A percentile compares a stretch with the other conserved stretches of the same genome.
These are phyloP conservation scores for Zosterops pallidus DNA, from an alignment of 2,113 vertebrate species.

Conservation along the genomic window DNA sequence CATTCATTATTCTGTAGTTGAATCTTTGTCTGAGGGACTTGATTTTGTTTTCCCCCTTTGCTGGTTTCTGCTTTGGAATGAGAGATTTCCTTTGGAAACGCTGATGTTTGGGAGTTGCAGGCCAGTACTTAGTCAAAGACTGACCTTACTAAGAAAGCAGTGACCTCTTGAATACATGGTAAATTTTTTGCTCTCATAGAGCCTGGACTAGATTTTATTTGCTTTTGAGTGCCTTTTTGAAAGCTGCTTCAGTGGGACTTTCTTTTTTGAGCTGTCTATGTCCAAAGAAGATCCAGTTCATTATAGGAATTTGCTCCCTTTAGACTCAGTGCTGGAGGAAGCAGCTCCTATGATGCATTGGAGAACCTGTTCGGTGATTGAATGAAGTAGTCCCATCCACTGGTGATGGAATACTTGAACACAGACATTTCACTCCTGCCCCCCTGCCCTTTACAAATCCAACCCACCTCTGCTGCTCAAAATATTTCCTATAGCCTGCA, in stretches of 20 bases:
- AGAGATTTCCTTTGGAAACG: constrained; percentile 79
- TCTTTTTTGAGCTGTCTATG: constrained; percentile 76
- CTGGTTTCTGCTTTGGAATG: constrained; percentile 78
- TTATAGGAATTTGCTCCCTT: constrained; percentile 59
- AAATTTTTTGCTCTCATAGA: constrained; percentile 90
- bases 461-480: constrained; percentile 78
- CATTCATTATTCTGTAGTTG: constrained; percentile 77
- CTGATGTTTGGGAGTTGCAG: constrained; percentile 81
- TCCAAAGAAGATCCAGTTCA: constrained; percentile 75
- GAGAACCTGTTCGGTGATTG: constrained; percentile 68
- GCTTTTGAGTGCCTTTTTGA: constrained; percentile 98
- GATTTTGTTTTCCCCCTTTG: constrained; percentile 73
- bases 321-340: constrained; percentile 47
- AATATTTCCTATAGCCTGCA: constrained; percentile 82
- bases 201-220: constrained; percentile 87
- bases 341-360: constrained; percentile 71
- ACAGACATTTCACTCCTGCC: constrained; percentile 63
- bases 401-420: constrained; percentile 76
- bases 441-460: not conserved
- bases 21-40: constrained; percentile 78
- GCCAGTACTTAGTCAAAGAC: constrained; percentile 86
- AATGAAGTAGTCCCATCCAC: constrained; percentile 72
- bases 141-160: constrained; percentile 84
- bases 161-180: constrained; percentile 84
- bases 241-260: constrained; percentile 91